Percentiles rank a stretch among this genome's conserved stretches.
These are phyloP conservation scores for Craterocephalus amniculus DNA, from an alignment of 2,797 vertebrate genomes.

Conservation along the genomic window DNA sequence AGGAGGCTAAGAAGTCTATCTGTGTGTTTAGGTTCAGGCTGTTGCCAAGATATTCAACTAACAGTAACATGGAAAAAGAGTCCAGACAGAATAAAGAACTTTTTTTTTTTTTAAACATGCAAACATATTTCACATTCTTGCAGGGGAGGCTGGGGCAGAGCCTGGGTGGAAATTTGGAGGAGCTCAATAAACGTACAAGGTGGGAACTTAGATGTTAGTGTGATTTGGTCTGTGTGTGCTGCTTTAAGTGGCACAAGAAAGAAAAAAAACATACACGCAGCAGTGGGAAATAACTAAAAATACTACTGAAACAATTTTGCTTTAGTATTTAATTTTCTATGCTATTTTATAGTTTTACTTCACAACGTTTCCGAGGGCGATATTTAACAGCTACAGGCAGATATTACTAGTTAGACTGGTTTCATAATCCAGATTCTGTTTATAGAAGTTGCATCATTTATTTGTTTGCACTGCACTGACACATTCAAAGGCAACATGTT, in stretches of 20 bases:
- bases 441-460: background rate
- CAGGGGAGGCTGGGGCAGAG: conserved; percentile 65
- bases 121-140: conserved; percentile 82
- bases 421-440: background rate
- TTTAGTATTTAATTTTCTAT: background rate
- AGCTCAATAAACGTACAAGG: conserved; percentile 55
- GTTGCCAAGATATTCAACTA: conserved; percentile 65
- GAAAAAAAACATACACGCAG: background rate
- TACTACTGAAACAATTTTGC: background rate
- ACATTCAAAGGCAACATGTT: background rate
- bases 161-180: conserved; percentile 72
- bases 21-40: conserved; percentile 44
- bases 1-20: conserved; percentile 50
- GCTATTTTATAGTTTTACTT: background rate
- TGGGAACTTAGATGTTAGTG: conserved; percentile 30
- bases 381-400: background rate
- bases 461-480: background rate
- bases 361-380: background rate
- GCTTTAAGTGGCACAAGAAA: background rate
- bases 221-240: conserved; percentile 23
- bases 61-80: conserved; percentile 72
- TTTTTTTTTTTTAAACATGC: conserved; percentile 66
- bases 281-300: background rate
- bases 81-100: conserved; percentile 64
- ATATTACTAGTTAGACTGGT: background rate